Percentiles rank a stretch among this genome's conserved stretches.
Conservation (phyloP, 2,113 vertebrate species). For the Tauraco erythrolophus region DNA sequence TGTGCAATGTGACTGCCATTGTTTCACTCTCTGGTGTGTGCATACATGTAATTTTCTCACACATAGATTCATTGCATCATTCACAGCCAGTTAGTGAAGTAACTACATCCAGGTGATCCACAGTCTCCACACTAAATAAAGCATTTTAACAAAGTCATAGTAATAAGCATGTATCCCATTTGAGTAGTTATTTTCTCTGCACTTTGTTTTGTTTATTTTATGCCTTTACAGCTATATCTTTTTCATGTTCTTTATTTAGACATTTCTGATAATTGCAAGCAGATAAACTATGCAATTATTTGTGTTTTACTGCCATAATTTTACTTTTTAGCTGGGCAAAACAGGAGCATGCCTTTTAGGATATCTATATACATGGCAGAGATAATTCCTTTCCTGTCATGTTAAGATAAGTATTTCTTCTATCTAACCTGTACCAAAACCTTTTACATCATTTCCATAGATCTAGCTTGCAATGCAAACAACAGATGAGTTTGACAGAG, state of each 20-base stretch:
- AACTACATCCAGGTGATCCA: neutral
- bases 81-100: neutral
- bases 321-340: neutral
- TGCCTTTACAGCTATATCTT: neutral
- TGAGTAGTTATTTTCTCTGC: neutral
- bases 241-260: neutral
- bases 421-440: neutral
- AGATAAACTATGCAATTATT: neutral
- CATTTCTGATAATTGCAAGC: neutral
- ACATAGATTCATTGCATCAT: neutral
- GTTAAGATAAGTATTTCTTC: neutral
- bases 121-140: neutral
- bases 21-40: neutral
- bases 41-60: neutral
- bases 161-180: neutral
- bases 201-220: neutral
- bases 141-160: neutral
- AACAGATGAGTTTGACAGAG: neutral
- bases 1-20: neutral
- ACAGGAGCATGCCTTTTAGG: neutral
- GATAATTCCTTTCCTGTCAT: neutral
- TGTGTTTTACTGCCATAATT: neutral
- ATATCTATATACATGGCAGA: neutral
- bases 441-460: neutral
- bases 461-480: neutral